Evolutionary conservation across 2,888 invertebrate genomes (phyloP), one percentile per base, ranked within the genome.

Genomic region (Temnothorax rugatulus): DNA sequence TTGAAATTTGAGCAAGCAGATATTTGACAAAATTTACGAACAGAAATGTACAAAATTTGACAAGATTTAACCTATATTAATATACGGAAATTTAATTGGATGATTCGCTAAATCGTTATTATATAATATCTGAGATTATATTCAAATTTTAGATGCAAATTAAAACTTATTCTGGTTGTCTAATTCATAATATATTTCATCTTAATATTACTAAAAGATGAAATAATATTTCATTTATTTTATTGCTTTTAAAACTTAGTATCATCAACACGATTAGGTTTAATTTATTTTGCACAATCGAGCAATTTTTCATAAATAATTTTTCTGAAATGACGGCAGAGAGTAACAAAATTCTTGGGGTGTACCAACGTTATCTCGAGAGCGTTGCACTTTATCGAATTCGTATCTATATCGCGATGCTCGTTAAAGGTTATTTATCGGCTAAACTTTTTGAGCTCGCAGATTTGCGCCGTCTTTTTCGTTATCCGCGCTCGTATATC

Each of bases 381-480:
- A 81, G 47, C 34, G 38, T 73, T 81, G 73, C 59, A 81, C 59
- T 77, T 83, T 61, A 81, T 81, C 83, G 83, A 69, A 83, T 68
- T 66, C 54, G 69, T 71, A 64, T 73, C 66, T 41, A 66, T 73
- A 79, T 75, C 41, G 69, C 57, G 69, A 13, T 38, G 85, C 88
- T 92, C 90, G 89, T 92, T 92, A 92, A 86, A 84, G 69, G 86
- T 88, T 89, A 90, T 91, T 91, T 92, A 91, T 90, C 86, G 77
- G 66, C 38, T 77, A 84, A 82, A 81, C 79, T 83, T 88, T 91
- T 84, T 50, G 29, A 25, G 54, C 77, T 59, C 69, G 61, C 81
- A 84, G 88, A 84, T 86, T 86, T 75, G 85, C 86, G 85, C 71
- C 83, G 76, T 87, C 86, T 88, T 89, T 91, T 91, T 86, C 83